Conservation (phyloP, 2,888 invertebrate species). For the Microctonus brassicae region DNA sequence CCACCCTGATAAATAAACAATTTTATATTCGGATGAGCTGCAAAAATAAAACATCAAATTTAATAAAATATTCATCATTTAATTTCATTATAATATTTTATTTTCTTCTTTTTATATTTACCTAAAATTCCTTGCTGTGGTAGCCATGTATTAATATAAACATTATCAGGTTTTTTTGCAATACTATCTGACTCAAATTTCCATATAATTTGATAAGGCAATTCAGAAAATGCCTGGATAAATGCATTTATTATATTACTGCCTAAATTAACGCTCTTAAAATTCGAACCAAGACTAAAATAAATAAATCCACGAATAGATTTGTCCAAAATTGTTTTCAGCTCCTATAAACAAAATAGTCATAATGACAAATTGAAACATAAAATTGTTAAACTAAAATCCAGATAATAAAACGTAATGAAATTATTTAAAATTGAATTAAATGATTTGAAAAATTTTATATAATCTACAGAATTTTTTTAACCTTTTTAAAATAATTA, state of each 20-base stretch:
- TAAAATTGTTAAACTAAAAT: too few relatives aligned
- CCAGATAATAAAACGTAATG: background rate
- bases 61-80: background rate
- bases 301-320: conserved; percentile 52
- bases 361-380: too few relatives aligned
- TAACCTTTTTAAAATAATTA: too few relatives aligned
- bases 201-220: conserved; percentile 50
- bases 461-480: too few relatives aligned
- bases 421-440: too few relatives aligned
- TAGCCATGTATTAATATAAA: conserved; percentile 48
- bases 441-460: too few relatives aligned
- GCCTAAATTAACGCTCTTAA: conserved; percentile 24
- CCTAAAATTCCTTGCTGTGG: conserved; percentile 51
- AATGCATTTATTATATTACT: conserved; percentile 31
- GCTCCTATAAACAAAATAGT: background rate
- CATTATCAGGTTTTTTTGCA: conserved; percentile 38
- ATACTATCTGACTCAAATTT: conserved; percentile 46
- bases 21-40: conserved; percentile 55
- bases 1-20: conserved; percentile 55
- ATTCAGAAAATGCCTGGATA: conserved; percentile 42
- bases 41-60: background rate
- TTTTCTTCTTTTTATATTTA: conserved; percentile 19
- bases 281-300: conserved; percentile 50
- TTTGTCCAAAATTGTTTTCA: conserved; percentile 45
- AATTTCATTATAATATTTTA: background rate